Conservation (phyloP, 2,113 vertebrate species). For the Zingel zingel region DNA sequence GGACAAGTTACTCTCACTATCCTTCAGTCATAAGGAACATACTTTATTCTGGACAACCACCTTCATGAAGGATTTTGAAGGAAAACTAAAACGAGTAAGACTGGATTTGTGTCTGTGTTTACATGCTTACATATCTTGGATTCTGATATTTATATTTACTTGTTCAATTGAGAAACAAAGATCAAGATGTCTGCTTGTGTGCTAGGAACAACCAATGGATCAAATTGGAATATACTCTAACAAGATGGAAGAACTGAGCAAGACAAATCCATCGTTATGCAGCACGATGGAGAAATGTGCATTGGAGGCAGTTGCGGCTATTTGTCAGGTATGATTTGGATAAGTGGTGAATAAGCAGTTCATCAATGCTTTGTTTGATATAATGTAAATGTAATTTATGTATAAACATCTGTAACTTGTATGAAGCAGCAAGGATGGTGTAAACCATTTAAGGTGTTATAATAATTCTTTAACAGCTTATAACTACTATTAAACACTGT, state of each 20-base stretch:
- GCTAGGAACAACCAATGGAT: rapidly evolving
- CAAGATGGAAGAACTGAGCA: conserved; percentile 27
- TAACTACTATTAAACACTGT: background rate
- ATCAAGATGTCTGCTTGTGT: conserved; percentile 3
- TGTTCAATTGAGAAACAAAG: background rate
- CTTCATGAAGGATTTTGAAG: conserved; percentile 33
- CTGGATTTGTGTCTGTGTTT: background rate
- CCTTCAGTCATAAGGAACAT: conserved; percentile 7
- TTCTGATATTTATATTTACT: background rate
- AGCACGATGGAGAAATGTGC: conserved; percentile 51
- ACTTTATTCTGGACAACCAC: conserved; percentile 1
- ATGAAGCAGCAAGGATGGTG: background rate
- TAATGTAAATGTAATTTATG: background rate
- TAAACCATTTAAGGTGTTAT: background rate
- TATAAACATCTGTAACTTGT: background rate
- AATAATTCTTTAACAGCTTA: background rate
- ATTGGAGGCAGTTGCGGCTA: background rate
- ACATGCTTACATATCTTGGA: background rate
- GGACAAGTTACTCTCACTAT: background rate
- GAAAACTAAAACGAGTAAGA: conserved; percentile 41
- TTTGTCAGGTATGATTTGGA: conserved; percentile 46
- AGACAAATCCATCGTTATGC: background rate
- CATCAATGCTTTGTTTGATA: background rate
- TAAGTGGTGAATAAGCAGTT: background rate
- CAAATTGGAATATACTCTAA: conserved; percentile 50